Conservation (phyloP, 2,797 vertebrate genomes). For the Takifugu ocellatus region DNA sequence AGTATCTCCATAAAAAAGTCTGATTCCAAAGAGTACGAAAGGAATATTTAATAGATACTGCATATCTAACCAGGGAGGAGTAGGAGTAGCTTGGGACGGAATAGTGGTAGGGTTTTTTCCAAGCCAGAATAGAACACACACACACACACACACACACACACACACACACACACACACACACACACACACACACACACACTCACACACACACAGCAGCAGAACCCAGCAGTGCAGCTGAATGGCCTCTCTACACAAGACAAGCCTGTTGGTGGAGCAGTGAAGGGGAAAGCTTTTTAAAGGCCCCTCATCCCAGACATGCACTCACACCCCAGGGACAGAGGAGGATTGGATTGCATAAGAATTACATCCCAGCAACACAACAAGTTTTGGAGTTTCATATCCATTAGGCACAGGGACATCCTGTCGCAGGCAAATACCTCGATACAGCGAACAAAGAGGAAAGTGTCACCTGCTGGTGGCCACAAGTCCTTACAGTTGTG, state of each 20-base stretch:
- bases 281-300: conserved; percentile 69
- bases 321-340: conserved; percentile 53
- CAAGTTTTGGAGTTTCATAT: conserved; percentile 34
- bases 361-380: conserved; percentile 40
- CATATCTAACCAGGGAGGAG: conserved; percentile 12
- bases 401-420: conserved; percentile 47
- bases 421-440: conserved; percentile 45
- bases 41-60: conserved; percentile 21
- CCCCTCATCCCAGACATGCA: conserved; percentile 58
- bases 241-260: conserved; percentile 53
- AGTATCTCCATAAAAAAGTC: too few relatives aligned
- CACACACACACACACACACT: conserved; percentile 19
- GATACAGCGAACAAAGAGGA: conserved; percentile 65
- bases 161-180: conserved; percentile 21
- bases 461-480: conserved; percentile 79
- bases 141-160: conserved; percentile 17
- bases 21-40: not conserved
- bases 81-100: conserved; percentile 32
- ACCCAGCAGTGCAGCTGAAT: conserved; percentile 59
- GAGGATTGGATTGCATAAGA: conserved; percentile 60
- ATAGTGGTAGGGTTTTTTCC: conserved; percentile 24
- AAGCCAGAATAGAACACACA: conserved; percentile 29
- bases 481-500: conserved; percentile 50
- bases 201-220: conserved; percentile 24
- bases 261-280: conserved; percentile 58